A percentile compares a stretch with the other conserved stretches of the same genome.
These are phyloP conservation scores for Epinephelus awoara DNA, from an alignment of 2,797 vertebrate genomes.

Conservation along the genomic window DNA sequence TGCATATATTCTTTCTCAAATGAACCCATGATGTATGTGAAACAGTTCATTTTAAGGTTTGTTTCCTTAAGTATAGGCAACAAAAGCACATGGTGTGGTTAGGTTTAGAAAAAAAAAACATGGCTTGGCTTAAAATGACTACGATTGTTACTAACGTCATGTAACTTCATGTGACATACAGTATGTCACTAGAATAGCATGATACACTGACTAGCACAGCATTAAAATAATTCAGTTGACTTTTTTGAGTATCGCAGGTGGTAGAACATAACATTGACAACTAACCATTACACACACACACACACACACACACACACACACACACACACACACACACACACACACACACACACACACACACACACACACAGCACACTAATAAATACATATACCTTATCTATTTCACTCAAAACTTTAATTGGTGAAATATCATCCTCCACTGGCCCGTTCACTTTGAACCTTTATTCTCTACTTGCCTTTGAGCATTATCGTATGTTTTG, in stretches of 20 bases:
- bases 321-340: neutral
- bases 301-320: neutral
- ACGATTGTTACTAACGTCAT: too few species aligned
- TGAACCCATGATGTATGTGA: too few species aligned
- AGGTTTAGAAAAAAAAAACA: too few species aligned
- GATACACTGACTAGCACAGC: too few species aligned
- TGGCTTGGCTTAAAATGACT: too few species aligned
- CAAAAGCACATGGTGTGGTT: too few species aligned
- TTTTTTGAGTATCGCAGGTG: constrained; percentile 18
- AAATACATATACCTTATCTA: neutral
- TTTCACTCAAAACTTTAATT: neutral
- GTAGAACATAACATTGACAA: constrained; percentile 8
- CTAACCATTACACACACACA: neutral
- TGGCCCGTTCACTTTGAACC: neutral
- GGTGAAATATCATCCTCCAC: constrained; percentile 1
- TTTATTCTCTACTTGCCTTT: constrained; percentile 1
- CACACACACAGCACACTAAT: neutral
- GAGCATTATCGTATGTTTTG: constrained; percentile 3
- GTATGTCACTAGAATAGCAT: too few species aligned
- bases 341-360: neutral
- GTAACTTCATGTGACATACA: too few species aligned
- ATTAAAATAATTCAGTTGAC: too few species aligned
- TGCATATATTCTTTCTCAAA: too few species aligned
- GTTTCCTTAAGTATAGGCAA: too few species aligned
- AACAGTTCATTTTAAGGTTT: too few species aligned